Base-by-base conservation (phyloP, 2,888 invertebrate genomes). In the Cataglyphis albicans region DNA sequence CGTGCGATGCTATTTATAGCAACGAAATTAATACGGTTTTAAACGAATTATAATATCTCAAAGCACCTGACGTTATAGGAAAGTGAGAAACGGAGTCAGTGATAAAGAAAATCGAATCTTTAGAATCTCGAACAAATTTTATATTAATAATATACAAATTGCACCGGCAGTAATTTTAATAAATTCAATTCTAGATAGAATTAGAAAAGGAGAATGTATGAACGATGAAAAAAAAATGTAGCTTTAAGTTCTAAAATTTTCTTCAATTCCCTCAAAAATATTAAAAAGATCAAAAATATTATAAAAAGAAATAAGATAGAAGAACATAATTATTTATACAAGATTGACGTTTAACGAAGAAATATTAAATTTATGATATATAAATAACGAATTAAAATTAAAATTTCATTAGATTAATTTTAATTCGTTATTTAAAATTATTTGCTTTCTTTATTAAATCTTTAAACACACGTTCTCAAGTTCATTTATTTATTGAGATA, bases 91-190 rank as follows among this genome's bases (percentile, higher is more conserved):
- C n/a, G 18, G 18, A 3, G 29, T 38, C 18, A 76, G n/a, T 57
- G 32, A 29, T 41, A 57, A 55, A 65, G 65, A 12, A 9, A 67
- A n/a, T n/a, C n/a, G n/a, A n/a, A n/a, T n/a, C 6, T 38, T 57
- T 9, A 10, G 41, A 76, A 76, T 67, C 21, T 64, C 2, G n/a
- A 4, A 38, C 57, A 5, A 57, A 67, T 21, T 76, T 6, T 41
- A 12, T 41, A 57, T 75, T 64, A 55, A 55, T 65, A 67, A 67
- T 21, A 52, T 76, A 55, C 12, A 64, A 75, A 75, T 25, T 44
- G 25, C 38, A 12, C 7, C 7, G n/a, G 5, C n/a, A 5, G 9
- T 44, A 52, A 35, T 12, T 65, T 55, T 55, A 65, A 65, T 29
- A 12, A n/a, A 64, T 75, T 18, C 25, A 18, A 75, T 64, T 64